Evolutionary conservation across 2,888 invertebrate species (phyloP).

Genomic region (Rhagonycha lutea): DNA sequence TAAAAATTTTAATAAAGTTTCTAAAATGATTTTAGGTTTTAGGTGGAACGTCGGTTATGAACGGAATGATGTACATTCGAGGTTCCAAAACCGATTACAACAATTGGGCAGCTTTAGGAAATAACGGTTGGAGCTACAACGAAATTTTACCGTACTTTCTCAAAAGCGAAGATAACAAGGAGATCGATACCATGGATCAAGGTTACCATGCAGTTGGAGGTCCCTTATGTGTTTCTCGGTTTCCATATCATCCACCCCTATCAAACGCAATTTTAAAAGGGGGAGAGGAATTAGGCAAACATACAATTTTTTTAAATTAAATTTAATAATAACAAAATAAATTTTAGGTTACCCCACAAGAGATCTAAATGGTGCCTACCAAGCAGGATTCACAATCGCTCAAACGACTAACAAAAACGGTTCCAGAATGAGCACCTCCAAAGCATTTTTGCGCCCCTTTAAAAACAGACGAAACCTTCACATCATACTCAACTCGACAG

Average conservation of each 20-base stretch:
- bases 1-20: not conserved
- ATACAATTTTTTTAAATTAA: too few species aligned
- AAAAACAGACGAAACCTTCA: conserved; percentile 77
- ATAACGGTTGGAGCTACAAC: conserved; percentile 86
- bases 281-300: conserved; percentile 73
- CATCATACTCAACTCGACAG: conserved; percentile 82
- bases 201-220: conserved; percentile 81
- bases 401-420: conserved; percentile 88
- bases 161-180: conserved; percentile 82
- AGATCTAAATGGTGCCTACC: conserved; percentile 81
- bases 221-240: conserved; percentile 76
- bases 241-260: conserved; percentile 84
- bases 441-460: conserved; percentile 82
- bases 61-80: conserved; percentile 95
- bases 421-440: conserved; percentile 78
- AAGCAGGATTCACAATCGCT: conserved; percentile 85
- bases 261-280: conserved; percentile 78
- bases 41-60: conserved; percentile 91
- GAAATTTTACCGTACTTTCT: conserved; percentile 89
- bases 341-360: conserved; percentile 69
- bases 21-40: conserved; percentile 65
- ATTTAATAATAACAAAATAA: not conserved
- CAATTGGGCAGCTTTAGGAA: conserved; percentile 83
- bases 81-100: conserved; percentile 88
- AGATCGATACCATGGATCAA: conserved; percentile 70